Evolutionary conservation across 2,113 vertebrate genomes (phyloP).

Genomic region (Gracilinanus agilis): DNA sequence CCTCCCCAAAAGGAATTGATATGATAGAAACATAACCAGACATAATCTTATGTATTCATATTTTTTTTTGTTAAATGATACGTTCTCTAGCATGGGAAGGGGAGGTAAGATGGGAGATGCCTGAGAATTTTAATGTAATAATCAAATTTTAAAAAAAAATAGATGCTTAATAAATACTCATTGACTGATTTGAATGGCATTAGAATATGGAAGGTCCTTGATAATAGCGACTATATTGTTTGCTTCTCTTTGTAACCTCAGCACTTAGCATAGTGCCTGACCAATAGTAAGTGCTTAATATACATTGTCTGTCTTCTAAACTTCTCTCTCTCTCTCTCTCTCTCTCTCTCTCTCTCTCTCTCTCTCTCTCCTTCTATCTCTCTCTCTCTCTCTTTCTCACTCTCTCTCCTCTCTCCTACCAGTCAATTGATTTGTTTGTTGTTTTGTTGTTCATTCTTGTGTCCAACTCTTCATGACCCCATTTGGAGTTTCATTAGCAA

Average conservation of each 20-base stretch:
- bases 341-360: too few species aligned
- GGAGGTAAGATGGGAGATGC: too few species aligned
- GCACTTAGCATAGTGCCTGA: background rate
- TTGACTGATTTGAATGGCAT: background rate
- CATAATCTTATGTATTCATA: too few species aligned
- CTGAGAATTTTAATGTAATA: too few species aligned
- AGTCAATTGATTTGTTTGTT: background rate
- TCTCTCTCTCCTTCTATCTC: too few species aligned
- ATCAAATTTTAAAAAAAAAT: too few species aligned
- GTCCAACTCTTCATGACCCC: background rate
- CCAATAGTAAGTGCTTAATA: background rate
- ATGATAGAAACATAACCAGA: too few species aligned
- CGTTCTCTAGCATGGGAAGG: too few species aligned
- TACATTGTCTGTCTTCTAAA: background rate
- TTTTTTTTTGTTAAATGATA: too few species aligned
- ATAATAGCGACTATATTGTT: background rate
- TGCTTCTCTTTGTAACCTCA: background rate
- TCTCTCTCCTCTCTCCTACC: background rate
- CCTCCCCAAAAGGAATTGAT: too few species aligned
- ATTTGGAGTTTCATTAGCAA: background rate
- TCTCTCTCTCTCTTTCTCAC: too few species aligned
- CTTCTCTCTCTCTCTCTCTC: too few species aligned
- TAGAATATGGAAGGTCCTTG: background rate
- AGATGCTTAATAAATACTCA: background rate
- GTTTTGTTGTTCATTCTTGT: background rate